Evolutionary conservation across 2,113 vertebrate species (phyloP).

Genomic region (Puffinus mauretanicus): DNA sequence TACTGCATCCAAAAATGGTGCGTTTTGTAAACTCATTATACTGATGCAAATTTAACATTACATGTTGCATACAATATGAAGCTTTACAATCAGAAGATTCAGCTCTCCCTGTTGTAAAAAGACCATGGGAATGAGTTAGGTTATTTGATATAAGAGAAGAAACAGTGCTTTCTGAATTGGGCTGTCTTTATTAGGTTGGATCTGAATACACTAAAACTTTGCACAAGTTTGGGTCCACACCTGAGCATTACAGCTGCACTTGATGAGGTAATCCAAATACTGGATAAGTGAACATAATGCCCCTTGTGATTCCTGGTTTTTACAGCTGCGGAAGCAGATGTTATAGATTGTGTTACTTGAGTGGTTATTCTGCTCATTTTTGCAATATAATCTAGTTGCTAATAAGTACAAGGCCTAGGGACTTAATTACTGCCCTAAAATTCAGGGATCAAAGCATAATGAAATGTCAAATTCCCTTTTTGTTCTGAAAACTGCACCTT

Average conservation of each 20-base stretch:
- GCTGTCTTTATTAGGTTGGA: background rate
- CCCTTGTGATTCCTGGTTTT: conserved; percentile 17
- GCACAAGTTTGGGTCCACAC: background rate
- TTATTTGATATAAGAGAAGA: background rate
- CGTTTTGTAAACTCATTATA: background rate
- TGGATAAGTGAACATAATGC: background rate
- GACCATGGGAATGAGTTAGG: background rate
- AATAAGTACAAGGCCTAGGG: background rate
- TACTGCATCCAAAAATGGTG: background rate
- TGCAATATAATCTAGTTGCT: background rate
- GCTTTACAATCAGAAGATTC: background rate
- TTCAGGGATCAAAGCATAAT: background rate
- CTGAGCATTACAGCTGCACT: conserved; percentile 22
- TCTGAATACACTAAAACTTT: background rate
- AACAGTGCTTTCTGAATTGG: background rate
- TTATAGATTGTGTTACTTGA: background rate
- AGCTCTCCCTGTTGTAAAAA: background rate
- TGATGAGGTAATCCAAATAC: conserved; percentile 4
- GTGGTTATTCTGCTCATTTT: background rate
- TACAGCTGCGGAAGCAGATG: conserved; percentile 19
- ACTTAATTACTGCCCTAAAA: background rate
- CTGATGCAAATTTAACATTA: background rate
- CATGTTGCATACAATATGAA: background rate
- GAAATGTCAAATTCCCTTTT: background rate
- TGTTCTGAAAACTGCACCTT: background rate